Base-by-base conservation (phyloP, 1,140 invertebrate species). In the Laupala kohalensis region DNA sequence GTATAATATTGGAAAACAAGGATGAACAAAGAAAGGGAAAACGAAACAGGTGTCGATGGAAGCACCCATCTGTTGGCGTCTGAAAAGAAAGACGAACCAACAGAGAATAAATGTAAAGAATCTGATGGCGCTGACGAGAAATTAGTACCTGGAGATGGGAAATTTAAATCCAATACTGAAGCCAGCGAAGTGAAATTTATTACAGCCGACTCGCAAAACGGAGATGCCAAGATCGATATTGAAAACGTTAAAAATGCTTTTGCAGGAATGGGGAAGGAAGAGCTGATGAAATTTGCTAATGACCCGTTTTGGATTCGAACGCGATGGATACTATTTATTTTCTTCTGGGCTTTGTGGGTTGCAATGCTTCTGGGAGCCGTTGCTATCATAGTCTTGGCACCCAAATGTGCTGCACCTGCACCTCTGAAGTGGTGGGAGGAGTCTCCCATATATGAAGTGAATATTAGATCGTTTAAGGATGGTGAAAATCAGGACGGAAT, bases 261-360 rank as follows among this genome's bases (percentile, higher is more conserved):
- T 74, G 86, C 90, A 23, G 94, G 93, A 9, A 88, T 97, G 84
- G 89, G 88, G 5, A 96, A 96, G 80, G 93, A 95, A 77, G 94
- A 96, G 78, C 80, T 97, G 67, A 89, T 96, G 90, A 94, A 94
- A 80, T 93, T 89, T 77, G 92, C 92, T 0, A 94, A 94, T 77
- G 93, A 96, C 81, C 94, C 94, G 29, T 95, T 95, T 78, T 97
- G 94, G 94, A 85, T 95, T 28, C 86, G 88, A 67, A 80, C 95
- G 65, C 85, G 94, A 75, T 94, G 91, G 92, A 83, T 88, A 74
- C 85, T 96, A 69, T 96, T 96, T 78, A 82, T 92, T 28, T 75
- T 87, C 6, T 97, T 96, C 79, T 96, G 94, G 94, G 73, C 90
- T 19, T 77, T 92, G 30, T 97, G 94, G 94, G 77, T 89, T 68